A percentile compares a stretch with the other conserved stretches of the same genome.
phyloP scores from a whole-genome alignment of 2,888 invertebrate genomes.

The Megamerina dolium region DNA sequence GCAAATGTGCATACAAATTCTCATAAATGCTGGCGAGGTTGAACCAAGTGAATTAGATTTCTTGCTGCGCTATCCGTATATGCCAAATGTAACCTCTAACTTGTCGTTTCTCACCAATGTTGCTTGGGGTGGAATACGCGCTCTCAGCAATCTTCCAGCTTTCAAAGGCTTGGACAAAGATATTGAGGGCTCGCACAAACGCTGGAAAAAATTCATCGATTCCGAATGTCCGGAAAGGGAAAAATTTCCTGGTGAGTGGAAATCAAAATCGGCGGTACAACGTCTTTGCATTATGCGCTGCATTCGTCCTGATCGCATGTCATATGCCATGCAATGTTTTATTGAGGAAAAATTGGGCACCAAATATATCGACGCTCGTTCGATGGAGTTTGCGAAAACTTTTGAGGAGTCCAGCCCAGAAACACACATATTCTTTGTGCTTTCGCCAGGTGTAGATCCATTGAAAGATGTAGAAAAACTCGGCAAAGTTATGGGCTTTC shows the following conservation, averaged over 20 bases:
- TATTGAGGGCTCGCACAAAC: constrained; percentile 82
- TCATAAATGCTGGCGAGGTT: constrained; percentile 57
- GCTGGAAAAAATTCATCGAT: constrained; percentile 90
- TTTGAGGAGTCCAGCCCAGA: constrained; percentile 77
- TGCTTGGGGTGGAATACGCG: constrained; percentile 78
- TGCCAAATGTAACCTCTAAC: constrained; percentile 67
- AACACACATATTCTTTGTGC: constrained; percentile 88
- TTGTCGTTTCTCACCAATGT: constrained; percentile 75
- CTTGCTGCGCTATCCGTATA: constrained; percentile 75
- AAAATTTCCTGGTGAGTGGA: constrained; percentile 94
- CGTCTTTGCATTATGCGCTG: constrained; percentile 89
- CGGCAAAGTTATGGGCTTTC: constrained; percentile 74
- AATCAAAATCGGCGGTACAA: constrained; percentile 78
- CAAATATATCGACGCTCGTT: constrained; percentile 73
- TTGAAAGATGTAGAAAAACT: constrained; percentile 85
- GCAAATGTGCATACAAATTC: constrained; percentile 76
- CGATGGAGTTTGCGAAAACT: constrained; percentile 77
- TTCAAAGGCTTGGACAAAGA: constrained; percentile 83
- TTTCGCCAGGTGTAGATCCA: constrained; percentile 92
- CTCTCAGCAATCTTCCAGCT: constrained; percentile 68
- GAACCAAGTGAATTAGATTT: constrained; percentile 76
- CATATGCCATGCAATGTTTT: constrained; percentile 73
- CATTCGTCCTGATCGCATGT: constrained; percentile 88
- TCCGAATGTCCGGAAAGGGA: constrained; percentile 90
- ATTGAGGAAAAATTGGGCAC: constrained; percentile 83